Percentiles rank a stretch among this genome's conserved stretches.
Conservation (phyloP, 2,797 vertebrate genomes). For the Acanthurus tractus region DNA sequence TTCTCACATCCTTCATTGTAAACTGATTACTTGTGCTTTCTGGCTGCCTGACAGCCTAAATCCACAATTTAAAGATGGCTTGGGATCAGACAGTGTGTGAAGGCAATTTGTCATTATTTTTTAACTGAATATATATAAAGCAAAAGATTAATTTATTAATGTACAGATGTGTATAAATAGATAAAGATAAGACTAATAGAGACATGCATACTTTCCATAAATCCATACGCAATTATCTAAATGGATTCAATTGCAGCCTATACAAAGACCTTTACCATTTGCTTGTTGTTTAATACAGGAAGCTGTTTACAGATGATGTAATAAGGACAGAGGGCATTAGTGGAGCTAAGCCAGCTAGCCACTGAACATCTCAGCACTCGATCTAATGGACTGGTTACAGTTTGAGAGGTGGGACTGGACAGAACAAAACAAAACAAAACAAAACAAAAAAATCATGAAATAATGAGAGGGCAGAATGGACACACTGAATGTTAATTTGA, state of each 20-base stretch:
- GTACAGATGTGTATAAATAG: conserved; percentile 18
- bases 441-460: conserved; percentile 45
- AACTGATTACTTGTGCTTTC: neutral
- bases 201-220: conserved; percentile 33
- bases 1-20: conserved; percentile 1
- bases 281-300: conserved; percentile 44
- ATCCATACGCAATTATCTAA: conserved; percentile 63
- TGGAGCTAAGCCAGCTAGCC: conserved; percentile 60
- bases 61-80: neutral
- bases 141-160: conserved; percentile 4
- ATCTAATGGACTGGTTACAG: conserved; percentile 52
- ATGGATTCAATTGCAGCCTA: conserved; percentile 39
- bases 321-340: conserved; percentile 69
- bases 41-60: neutral
- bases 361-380: conserved; percentile 56
- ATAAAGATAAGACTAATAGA: conserved; percentile 23
- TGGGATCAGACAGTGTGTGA: neutral
- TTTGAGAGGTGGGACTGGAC: conserved; percentile 18
- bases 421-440: conserved; percentile 8
- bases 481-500: conserved; percentile 33
- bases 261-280: conserved; percentile 43
- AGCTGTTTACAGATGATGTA: conserved; percentile 69
- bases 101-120: conserved; percentile 2
- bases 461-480: conserved; percentile 35
- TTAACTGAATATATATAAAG: neutral